phyloP scores from a whole-genome alignment of 1,140 invertebrate genomes.

The Aphelenchoides avenae region DNA sequence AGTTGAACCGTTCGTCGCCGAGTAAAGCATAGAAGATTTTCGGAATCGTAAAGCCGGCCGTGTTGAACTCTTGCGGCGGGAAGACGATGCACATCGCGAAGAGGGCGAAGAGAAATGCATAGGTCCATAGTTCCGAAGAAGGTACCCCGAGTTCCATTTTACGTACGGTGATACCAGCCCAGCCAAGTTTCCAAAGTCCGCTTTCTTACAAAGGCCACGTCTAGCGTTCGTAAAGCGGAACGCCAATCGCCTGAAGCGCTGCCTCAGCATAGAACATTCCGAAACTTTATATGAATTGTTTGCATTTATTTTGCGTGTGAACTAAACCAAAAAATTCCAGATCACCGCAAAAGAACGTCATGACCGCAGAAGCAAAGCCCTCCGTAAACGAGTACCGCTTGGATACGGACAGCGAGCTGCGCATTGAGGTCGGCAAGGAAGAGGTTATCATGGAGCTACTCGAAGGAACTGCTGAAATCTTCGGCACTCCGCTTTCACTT shows the following conservation, averaged over 20 bases:
- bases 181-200: background rate
- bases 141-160: slow-evolving; percentile 26
- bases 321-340: too few species aligned
- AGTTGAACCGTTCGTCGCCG: slow-evolving; percentile 30
- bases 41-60: slow-evolving; percentile 30
- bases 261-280: too few species aligned
- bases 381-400: slow-evolving; percentile 30
- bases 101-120: slow-evolving; percentile 16
- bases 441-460: slow-evolving; percentile 52
- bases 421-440: slow-evolving; percentile 39
- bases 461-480: slow-evolving; percentile 82
- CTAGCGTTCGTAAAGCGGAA: too few species aligned
- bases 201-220: too few species aligned
- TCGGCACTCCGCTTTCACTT: slow-evolving; percentile 90
- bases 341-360: too few species aligned
- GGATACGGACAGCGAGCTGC: slow-evolving; percentile 40
- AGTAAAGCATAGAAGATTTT: slow-evolving; percentile 26
- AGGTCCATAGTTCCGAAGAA: slow-evolving; percentile 16
- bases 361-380: too few species aligned
- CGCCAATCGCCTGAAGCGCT: too few species aligned
- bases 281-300: too few species aligned
- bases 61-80: slow-evolving; percentile 20
- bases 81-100: slow-evolving; percentile 20
- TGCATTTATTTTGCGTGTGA: too few species aligned
- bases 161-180: background rate